Conservation (phyloP, 2,113 vertebrate species). For the Poeciliopsis turrubarensis region DNA sequence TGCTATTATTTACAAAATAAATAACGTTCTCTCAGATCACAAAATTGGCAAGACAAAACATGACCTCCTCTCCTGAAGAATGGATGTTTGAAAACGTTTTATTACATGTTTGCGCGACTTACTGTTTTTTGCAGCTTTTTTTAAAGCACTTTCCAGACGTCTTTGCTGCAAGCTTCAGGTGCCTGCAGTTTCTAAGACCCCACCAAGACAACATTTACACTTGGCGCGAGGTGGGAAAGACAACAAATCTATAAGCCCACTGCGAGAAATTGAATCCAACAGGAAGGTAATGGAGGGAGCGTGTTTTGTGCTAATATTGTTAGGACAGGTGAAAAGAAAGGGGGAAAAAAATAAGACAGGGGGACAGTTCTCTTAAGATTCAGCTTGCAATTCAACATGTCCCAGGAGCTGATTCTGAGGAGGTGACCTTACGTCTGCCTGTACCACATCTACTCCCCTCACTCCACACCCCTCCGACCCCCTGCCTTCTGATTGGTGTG, state of each 20-base stretch:
- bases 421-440: constrained; percentile 73
- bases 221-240: constrained; percentile 52
- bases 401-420: constrained; percentile 57
- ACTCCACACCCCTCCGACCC: background rate
- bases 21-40: constrained; percentile 33
- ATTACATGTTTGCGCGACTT: constrained; percentile 39
- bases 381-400: constrained; percentile 52
- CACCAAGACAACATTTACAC: constrained; percentile 30
- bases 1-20: constrained; percentile 60
- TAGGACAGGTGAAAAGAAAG: constrained; percentile 39
- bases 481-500: constrained; percentile 61
- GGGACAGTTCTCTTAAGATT: constrained; percentile 64
- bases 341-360: background rate
- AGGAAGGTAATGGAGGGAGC: constrained; percentile 62
- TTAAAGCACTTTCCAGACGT: background rate
- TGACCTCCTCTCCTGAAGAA: constrained; percentile 24
- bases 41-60: constrained; percentile 10
- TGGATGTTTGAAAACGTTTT: constrained; percentile 34
- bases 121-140: constrained; percentile 3
- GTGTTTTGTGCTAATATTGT: constrained; percentile 56
- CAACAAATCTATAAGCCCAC: constrained; percentile 64
- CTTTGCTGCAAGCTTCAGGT: background rate
- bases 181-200: constrained; percentile 31
- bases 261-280: constrained; percentile 67
- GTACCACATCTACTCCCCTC: constrained; percentile 38